Evolutionary conservation across 2,888 invertebrate genomes (phyloP).

Genomic region (Entomobrya multifasciata): DNA sequence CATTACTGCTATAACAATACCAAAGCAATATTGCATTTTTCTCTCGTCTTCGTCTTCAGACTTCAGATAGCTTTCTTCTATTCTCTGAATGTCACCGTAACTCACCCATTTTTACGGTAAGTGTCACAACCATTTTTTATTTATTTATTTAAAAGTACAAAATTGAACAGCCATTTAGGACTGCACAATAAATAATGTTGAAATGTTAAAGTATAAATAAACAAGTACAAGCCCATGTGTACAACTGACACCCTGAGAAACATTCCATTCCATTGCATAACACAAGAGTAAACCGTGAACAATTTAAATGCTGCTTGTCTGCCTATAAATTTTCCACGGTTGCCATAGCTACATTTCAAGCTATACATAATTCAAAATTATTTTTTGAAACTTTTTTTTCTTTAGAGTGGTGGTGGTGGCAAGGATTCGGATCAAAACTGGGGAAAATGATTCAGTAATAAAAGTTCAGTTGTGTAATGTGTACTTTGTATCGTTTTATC

Average conservation of each 20-base stretch:
- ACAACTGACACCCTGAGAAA: neutral
- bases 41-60: neutral
- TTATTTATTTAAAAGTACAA: neutral
- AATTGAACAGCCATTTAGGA: constrained; percentile 12
- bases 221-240: too few relatives aligned
- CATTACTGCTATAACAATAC: neutral
- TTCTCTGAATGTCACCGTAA: neutral
- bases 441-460: constrained; percentile 25
- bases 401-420: neutral
- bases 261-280: constrained; percentile 11
- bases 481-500: too few relatives aligned
- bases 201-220: too few relatives aligned
- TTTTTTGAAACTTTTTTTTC: neutral
- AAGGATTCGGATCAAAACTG: too few relatives aligned
- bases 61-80: too few relatives aligned
- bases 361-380: neutral
- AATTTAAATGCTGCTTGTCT: too few relatives aligned
- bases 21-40: too few relatives aligned
- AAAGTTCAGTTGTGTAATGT: neutral
- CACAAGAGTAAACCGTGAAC: too few relatives aligned
- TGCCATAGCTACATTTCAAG: too few relatives aligned
- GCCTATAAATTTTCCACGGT: too few relatives aligned
- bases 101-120: constrained; percentile 58
- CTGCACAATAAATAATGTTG: neutral
- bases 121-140: constrained; percentile 13